Evolutionary conservation across 1,140 invertebrate species (phyloP).

Genomic region (Drosophila fuyamai): DNA sequence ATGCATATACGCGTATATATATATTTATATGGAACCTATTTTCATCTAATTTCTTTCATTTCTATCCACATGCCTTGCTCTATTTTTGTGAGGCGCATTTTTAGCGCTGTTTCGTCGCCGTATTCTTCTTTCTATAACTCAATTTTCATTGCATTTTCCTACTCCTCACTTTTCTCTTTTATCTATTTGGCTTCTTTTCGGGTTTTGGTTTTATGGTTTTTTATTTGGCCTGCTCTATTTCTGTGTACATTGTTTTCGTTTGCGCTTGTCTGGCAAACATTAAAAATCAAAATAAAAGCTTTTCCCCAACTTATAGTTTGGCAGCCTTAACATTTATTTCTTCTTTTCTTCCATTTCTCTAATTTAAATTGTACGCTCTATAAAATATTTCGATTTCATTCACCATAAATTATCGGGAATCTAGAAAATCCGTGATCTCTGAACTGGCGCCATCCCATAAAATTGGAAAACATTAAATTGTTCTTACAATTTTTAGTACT

Average conservation of each 20-base stretch:
- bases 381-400: slow-evolving; percentile 50
- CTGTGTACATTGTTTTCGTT: slow-evolving; percentile 42
- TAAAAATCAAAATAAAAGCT: slow-evolving; percentile 42
- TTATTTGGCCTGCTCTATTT: slow-evolving; percentile 44
- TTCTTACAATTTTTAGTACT: slow-evolving; percentile 4
- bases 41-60: slow-evolving; percentile 80
- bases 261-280: slow-evolving; percentile 48
- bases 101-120: slow-evolving; percentile 57
- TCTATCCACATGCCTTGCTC: slow-evolving; percentile 72
- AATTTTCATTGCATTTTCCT: slow-evolving; percentile 62
- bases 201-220: slow-evolving; percentile 35
- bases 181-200: slow-evolving; percentile 34
- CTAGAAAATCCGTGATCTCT: slow-evolving; percentile 42
- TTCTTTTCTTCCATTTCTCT: slow-evolving; percentile 49
- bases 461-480: slow-evolving; percentile 27
- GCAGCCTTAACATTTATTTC: slow-evolving; percentile 31
- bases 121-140: slow-evolving; percentile 64
- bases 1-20: slow-evolving; percentile 9
- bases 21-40: slow-evolving; percentile 72
- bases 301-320: slow-evolving; percentile 35
- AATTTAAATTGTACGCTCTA: slow-evolving; percentile 75
- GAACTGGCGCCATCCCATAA: slow-evolving; percentile 57
- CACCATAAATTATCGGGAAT: slow-evolving; percentile 58
- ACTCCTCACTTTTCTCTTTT: slow-evolving; percentile 23
- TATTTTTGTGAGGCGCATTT: slow-evolving; percentile 72